Evolutionary conservation across 1,140 invertebrate genomes (phyloP).

Genomic region (Nasonia longicornis): DNA sequence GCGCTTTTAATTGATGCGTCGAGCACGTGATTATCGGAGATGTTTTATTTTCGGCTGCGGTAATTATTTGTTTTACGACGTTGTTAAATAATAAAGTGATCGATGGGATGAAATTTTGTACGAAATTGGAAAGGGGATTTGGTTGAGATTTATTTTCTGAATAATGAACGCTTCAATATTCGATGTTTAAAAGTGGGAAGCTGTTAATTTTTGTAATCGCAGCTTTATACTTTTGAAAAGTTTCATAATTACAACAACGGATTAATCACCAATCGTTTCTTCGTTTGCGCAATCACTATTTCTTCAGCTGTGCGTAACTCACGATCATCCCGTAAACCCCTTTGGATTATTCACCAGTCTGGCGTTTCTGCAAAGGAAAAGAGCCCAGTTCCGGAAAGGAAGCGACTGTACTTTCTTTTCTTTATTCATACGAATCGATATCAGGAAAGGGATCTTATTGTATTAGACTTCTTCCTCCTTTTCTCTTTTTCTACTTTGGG

Average conservation of each 20-base stretch:
- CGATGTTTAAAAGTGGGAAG: background rate
- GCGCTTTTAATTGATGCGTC: background rate
- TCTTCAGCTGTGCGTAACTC: background rate
- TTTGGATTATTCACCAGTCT: background rate
- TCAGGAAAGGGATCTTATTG: background rate
- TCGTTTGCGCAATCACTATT: background rate
- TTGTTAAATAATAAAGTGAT: no score
- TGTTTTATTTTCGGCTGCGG: no score
- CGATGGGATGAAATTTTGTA: no score
- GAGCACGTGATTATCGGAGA: background rate
- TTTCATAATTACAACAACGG: background rate
- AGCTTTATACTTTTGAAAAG: background rate
- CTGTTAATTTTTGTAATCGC: background rate
- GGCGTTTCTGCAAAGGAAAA: background rate
- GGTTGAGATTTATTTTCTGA: no score
- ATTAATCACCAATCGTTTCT: background rate
- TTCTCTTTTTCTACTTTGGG: background rate
- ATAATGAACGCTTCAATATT: no score
- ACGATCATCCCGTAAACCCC: background rate
- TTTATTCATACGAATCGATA: constrained; percentile 9
- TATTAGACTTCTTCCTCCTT: background rate
- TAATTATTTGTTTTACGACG: no score
- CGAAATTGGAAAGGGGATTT: no score
- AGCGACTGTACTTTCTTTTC: background rate
- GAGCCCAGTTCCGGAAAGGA: background rate